These are phyloP conservation scores for Zapornia atra DNA, from an alignment of 2,113 vertebrate genomes.

Conservation along the genomic window DNA sequence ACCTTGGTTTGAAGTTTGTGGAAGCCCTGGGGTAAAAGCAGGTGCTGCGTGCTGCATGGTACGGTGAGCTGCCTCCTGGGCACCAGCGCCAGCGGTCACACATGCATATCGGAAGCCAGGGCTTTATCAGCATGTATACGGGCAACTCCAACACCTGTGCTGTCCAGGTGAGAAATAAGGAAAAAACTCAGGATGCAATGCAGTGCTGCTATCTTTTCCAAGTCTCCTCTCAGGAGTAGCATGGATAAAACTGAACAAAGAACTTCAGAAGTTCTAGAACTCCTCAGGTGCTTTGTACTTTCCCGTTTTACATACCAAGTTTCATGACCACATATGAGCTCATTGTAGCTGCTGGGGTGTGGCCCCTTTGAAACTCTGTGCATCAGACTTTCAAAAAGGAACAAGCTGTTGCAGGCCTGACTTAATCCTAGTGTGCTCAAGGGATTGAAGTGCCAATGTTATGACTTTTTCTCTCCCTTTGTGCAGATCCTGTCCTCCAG, in stretches of 20 bases:
- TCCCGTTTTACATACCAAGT: neutral
- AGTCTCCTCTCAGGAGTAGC: neutral
- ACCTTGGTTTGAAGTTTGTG: neutral
- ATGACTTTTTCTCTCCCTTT: conserved; percentile 10
- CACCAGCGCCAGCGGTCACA: fast-evolving
- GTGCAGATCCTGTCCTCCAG: conserved; percentile 96
- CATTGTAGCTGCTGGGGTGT: neutral
- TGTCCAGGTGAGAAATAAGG: neutral
- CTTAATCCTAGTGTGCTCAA: neutral
- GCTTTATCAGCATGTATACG: fast-evolving
- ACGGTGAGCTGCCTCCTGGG: neutral
- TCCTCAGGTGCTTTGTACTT: neutral
- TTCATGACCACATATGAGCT: neutral
- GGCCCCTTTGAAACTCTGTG: neutral
- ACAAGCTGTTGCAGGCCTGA: neutral
- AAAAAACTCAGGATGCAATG: neutral
- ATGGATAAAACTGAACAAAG: neutral
- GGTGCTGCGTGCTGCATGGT: neutral
- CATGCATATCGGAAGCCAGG: fast-evolving
- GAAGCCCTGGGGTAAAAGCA: neutral
- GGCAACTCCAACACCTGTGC: neutral
- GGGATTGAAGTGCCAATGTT: neutral
- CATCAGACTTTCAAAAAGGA: neutral
- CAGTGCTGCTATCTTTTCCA: neutral
- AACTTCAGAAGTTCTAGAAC: neutral